Conservation (phyloP, 2,888 invertebrate genomes). For the Coremacera marginata region DNA sequence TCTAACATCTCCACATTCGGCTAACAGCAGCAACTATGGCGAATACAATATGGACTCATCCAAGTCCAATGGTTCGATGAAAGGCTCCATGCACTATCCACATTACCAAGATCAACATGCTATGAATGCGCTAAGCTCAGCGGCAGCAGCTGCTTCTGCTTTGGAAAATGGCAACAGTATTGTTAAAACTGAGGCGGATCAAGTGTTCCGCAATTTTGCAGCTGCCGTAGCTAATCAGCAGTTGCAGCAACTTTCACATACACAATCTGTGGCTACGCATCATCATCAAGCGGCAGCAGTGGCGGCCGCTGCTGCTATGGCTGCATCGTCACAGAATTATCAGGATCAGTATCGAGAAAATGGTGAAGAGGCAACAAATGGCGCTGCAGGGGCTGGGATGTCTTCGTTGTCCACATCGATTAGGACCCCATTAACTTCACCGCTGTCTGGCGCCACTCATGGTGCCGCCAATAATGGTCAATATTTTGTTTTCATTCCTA, state of each 20-base stretch:
- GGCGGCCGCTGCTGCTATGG: conserved; percentile 55
- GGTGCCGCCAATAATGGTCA: conserved; percentile 43
- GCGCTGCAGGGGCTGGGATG: conserved; percentile 19
- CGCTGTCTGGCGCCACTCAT: conserved; percentile 52
- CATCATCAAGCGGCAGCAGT: conserved; percentile 54
- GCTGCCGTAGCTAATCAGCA: conserved; percentile 66
- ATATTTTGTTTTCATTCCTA: background rate
- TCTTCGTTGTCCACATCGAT: conserved; percentile 68
- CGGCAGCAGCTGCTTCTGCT: conserved; percentile 54
- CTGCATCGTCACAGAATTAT: conserved; percentile 59
- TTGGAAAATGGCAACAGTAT: conserved; percentile 58
- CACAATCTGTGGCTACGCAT: conserved; percentile 50
- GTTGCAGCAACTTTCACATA: conserved; percentile 61
- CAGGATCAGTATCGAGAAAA: conserved; percentile 59
- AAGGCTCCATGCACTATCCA: conserved; percentile 57
- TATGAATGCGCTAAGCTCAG: conserved; percentile 59
- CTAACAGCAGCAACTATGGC: conserved; percentile 62
- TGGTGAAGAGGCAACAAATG: conserved; percentile 5
- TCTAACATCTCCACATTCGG: conserved; percentile 65
- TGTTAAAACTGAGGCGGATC: conserved; percentile 65
- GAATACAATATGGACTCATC: conserved; percentile 68
- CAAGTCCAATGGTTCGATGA: conserved; percentile 66
- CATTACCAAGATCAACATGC: conserved; percentile 56
- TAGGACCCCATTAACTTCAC: conserved; percentile 66
- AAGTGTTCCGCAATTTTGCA: conserved; percentile 65